Evolutionary conservation across 2,113 vertebrate species (phyloP), one percentile per base, ranked within the genome.

Genomic region (Hymenochirus boettgeri): DNA sequence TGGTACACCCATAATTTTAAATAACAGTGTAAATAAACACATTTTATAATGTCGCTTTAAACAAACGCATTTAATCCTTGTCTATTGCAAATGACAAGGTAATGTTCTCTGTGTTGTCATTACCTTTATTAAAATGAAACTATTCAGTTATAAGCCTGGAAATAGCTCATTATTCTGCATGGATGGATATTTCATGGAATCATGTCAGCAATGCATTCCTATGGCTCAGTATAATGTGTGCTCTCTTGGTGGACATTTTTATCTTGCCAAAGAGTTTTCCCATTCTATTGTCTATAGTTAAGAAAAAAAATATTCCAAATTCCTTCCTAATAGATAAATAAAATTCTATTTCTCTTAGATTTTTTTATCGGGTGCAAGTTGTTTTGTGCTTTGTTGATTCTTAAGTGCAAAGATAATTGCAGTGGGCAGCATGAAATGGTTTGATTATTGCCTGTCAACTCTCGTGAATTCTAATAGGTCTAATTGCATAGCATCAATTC

Each of bases 371-470:
- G 88, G 83, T 86, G 82, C 86, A 85, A 89, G 86, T 92, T 87
- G 92, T 94, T 91, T 92, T 88, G 87, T 92, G 90, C 91, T 91
- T 93, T 93, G 92, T 93, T 94, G 92, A 91, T 93, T 93, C 86
- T 93, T 90, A 92, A 93, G 90, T 89, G 82, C 87, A 85, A 86
- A 83, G 86, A 87, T 94, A 91, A 93, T 93, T 94, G 86, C 87
- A 84, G 83, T 83, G 89, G 90, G 89, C 88, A 91, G 86, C 86
- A 82, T 84, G 81, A 89, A 92, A 89, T 81, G 75, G 82, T 90
- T 91, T 92, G 89, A 91, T 95, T 92, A 92, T 90, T 89, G 88
- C 88, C 85, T 90, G 86, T 86, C 84, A 69, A 86, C 87, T 88
- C 88, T 81, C 79, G 81, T 88, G 86, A 89, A 91, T 91, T 82